Percentiles rank a stretch among this genome's conserved stretches.
Conservation (phyloP, 1,140 invertebrate genomes). For the Eurosta solidaginis region DNA sequence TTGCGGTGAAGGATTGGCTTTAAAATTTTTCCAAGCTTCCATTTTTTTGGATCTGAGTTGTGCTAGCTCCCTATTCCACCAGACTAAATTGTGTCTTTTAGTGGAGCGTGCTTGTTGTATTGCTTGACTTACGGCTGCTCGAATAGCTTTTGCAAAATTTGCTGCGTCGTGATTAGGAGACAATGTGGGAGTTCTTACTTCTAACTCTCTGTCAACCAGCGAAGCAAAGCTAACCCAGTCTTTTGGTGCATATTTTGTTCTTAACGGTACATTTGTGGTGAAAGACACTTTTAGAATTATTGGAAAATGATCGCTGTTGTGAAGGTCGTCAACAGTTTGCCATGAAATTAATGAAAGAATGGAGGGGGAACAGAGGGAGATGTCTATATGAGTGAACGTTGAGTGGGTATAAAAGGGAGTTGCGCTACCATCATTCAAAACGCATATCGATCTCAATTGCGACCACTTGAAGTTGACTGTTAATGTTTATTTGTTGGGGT, state of each 20-base stretch:
- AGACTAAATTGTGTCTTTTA: too few species aligned
- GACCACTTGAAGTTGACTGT: background rate
- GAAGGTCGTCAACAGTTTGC: background rate
- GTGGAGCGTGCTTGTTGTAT: too few species aligned
- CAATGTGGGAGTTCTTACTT: background rate
- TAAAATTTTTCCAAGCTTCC: too few species aligned
- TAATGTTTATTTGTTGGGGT: background rate
- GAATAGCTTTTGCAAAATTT: background rate
- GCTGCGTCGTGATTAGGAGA: background rate
- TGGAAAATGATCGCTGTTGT: constrained; percentile 6
- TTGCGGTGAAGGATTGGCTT: too few species aligned
- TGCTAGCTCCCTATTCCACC: too few species aligned
- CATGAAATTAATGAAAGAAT: background rate
- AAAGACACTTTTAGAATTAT: background rate
- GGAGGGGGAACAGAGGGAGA: background rate
- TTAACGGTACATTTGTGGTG: too few species aligned
- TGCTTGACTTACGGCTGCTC: background rate
- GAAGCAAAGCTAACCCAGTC: background rate
- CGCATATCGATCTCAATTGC: background rate
- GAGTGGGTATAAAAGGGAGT: background rate
- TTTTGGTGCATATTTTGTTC: background rate
- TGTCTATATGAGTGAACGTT: background rate
- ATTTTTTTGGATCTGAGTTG: too few species aligned
- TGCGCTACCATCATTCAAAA: background rate
- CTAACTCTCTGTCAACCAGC: background rate